Evolutionary conservation across 2,113 vertebrate genomes (phyloP).

Genomic region (pig (Sus scrofa)): T2T-Sscrofa CM000812.6:190304001-190304500

Average conservation of each 20-base stretch:
- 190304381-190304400: not conserved
- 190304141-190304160: too few species aligned
- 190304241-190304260: not conserved
- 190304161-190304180: too few species aligned
- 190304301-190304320: not conserved
- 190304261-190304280: not conserved
- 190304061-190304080: too few species aligned
- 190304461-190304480: not conserved
- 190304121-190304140: too few species aligned
- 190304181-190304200: not conserved
- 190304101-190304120: too few species aligned
- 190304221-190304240: not conserved
- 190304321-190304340: not conserved
- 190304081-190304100: too few species aligned
- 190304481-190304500: not conserved
- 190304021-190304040: too few species aligned
- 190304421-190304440: not conserved
- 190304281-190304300: not conserved
- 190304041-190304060: too few species aligned
- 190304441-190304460: not conserved
- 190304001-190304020: too few species aligned
- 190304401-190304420: not conserved
- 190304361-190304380: not conserved
- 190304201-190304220: not conserved
- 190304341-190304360: not conserved